A percentile compares a stretch with the other conserved stretches of the same genome.
Conservation (phyloP, 2,113 vertebrate species). For the Etheostoma spectabile region DNA sequence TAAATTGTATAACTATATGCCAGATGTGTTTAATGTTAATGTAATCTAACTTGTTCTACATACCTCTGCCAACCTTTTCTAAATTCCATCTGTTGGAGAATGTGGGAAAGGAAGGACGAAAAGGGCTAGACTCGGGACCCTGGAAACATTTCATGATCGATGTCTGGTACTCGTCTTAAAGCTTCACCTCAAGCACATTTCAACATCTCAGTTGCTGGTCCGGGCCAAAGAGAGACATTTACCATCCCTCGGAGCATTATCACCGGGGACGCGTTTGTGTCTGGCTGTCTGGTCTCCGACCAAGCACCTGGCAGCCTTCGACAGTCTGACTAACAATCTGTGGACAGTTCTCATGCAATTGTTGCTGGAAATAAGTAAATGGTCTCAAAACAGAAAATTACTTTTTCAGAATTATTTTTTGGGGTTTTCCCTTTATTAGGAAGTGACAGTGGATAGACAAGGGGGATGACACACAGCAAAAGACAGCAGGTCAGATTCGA, state of each 20-base stretch:
- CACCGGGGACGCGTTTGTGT: slow-evolving; percentile 23
- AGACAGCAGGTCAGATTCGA: no score
- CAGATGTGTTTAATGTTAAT: slow-evolving; percentile 50
- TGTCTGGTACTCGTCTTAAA: slow-evolving; percentile 69
- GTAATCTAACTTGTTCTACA: slow-evolving; percentile 23
- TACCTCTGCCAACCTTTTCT: slow-evolving; percentile 23
- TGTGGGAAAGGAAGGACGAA: slow-evolving; percentile 21
- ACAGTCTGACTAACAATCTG: slow-evolving; percentile 17
- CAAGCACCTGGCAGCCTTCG: slow-evolving; percentile 54
- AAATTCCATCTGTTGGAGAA: slow-evolving; percentile 27
- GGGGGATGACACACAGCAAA: no score
- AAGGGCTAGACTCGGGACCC: slow-evolving; percentile 28
- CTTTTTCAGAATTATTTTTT: neutral
- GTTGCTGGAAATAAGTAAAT: slow-evolving; percentile 9
- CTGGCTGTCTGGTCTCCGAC: slow-evolving; percentile 49
- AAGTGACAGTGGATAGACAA: no score
- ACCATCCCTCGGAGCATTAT: slow-evolving; percentile 54
- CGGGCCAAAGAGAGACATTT: slow-evolving; percentile 57
- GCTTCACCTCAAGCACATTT: slow-evolving; percentile 58
- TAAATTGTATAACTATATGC: slow-evolving; percentile 14
- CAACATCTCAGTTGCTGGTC: slow-evolving; percentile 45
- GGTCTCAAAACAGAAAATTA: slow-evolving; percentile 2
- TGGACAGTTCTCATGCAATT: neutral
- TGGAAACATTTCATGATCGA: slow-evolving; percentile 65
- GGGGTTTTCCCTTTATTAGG: no score